phyloP scores from a whole-genome alignment of 2,888 invertebrate genomes.

The Pollenia amentaria region DNA sequence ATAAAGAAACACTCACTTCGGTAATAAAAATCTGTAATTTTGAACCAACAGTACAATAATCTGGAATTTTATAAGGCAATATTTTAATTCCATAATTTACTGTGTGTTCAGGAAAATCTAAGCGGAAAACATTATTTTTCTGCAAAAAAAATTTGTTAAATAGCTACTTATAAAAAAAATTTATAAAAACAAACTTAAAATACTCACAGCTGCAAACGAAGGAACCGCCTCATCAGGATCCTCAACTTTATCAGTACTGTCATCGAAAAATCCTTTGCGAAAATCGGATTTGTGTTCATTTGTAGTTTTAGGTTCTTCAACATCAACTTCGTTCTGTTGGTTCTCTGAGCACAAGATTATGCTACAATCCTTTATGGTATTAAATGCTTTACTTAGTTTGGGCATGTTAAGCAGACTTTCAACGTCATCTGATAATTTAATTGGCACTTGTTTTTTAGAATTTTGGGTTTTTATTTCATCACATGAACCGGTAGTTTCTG shows the following conservation, averaged over 20 bases:
- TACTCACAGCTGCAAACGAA: constrained; percentile 79
- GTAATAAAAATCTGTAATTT: constrained; percentile 76
- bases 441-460: neutral
- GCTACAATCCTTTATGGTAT: neutral
- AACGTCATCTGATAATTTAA: constrained; percentile 28
- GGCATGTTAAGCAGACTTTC: constrained; percentile 16
- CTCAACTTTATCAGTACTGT: constrained; percentile 34
- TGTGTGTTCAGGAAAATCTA: constrained; percentile 79
- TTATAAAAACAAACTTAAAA: neutral
- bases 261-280: constrained; percentile 47
- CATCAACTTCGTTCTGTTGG: neutral
- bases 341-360: no score
- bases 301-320: neutral
- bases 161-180: neutral
- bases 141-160: constrained; percentile 63
- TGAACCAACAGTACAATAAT: constrained; percentile 67
- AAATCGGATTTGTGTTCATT: neutral
- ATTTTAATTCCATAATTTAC: constrained; percentile 77
- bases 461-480: neutral
- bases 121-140: constrained; percentile 78
- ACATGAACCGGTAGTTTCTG: neutral
- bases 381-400: neutral
- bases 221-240: constrained; percentile 80
- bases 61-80: constrained; percentile 62
- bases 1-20: constrained; percentile 71